Evolutionary conservation across 2,113 vertebrate genomes (phyloP), one percentile per base, ranked within the genome.

Genomic region (Glaucidium brasilianum): DNA sequence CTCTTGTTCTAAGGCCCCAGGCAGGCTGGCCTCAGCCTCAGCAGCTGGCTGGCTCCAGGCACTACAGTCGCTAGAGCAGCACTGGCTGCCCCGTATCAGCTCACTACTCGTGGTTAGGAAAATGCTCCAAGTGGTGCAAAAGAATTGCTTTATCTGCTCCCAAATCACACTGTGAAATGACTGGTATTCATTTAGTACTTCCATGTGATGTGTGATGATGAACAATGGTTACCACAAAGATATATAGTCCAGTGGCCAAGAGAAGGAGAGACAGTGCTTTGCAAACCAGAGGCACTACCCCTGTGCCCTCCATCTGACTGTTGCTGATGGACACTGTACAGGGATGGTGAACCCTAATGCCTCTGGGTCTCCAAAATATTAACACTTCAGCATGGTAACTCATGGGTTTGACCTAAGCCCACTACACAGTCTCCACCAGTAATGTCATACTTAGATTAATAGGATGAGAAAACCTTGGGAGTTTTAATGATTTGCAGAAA

Each of bases 41-140:
- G 32, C 56, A 55, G 12, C 22, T 2, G 3, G 11, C 35, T 63
- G 27, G 32, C 34, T 76, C 12, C 0, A 1, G 23, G 34, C 15
- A 23, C 32, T 45, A 6, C 34, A 16, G 73, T 23, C 3, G 0
- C 39, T 62, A 11, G 4, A 53, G 63, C 43, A 59, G n/a, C 63
- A 41, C 29, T 4, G 1, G 32, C 50, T 4, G 3, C 21, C 50
- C 37, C 1, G 0, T 10, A 69, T 10, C 0, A 0, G 19, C 25
- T 49, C 0, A 0, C 29, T 30, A 25, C 9, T 55, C 0, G 0
- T 49, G n/a, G 39, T 34, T 58, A 94, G 63, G 55, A 63, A 66
- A 60, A 25, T 29, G 20, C 19, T 55, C 72, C 59, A 50, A 17
- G 16, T 32, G 30, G 19, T 27, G 8, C 15, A 72, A 72, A 85